These are phyloP conservation scores for Conops quadrifasciatus DNA, from an alignment of 2,888 invertebrate species.

Conservation along the genomic window DNA sequence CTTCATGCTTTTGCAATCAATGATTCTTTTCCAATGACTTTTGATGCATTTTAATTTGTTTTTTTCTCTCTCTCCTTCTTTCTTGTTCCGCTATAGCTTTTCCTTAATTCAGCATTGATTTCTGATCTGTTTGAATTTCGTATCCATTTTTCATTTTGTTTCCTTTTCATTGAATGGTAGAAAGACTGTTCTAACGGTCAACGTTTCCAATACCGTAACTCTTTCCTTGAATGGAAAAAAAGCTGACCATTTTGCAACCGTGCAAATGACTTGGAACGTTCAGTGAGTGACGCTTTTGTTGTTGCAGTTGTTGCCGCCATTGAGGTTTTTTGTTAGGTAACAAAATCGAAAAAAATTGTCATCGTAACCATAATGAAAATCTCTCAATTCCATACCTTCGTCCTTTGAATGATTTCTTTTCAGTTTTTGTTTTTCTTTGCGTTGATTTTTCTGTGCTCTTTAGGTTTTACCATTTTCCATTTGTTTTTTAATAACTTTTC, in stretches of 20 bases:
- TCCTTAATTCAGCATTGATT: slow-evolving; percentile 5
- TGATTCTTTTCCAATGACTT: neutral
- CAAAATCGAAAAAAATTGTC: slow-evolving; percentile 33
- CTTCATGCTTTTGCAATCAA: neutral
- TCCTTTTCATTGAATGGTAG: too few species aligned
- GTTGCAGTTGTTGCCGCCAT: slow-evolving; percentile 1
- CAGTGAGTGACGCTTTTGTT: slow-evolving; percentile 2
- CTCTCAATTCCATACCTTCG: slow-evolving; percentile 28
- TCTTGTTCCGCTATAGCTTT: neutral
- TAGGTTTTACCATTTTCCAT: neutral
- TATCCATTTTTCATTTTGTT: too few species aligned
- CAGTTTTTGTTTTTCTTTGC: neutral
- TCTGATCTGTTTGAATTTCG: slow-evolving; percentile 14
- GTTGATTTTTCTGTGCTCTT: slow-evolving; percentile 10
- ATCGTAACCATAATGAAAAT: slow-evolving; percentile 31
- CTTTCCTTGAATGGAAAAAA: neutral
- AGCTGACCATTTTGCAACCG: neutral
- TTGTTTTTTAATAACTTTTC: slow-evolving; percentile 6
- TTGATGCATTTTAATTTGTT: slow-evolving; percentile 20
- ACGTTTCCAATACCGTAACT: slow-evolving; percentile 3
- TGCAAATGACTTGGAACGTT: slow-evolving; percentile 26
- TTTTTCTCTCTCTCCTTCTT: neutral
- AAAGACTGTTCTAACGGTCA: too few species aligned
- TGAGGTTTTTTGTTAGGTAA: slow-evolving; percentile 1
- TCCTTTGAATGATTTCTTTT: slow-evolving; percentile 14